phyloP scores from a whole-genome alignment of 2,113 vertebrate species.

The Xenopus tropicalis region UCB_Xtro_10.0 CM004450.2:39374501-39375000 shows the following conservation, averaged over 20 bases:
- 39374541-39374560: not conserved
- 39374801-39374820: not conserved
- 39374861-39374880: not conserved
- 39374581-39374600: not conserved
- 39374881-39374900: constrained; percentile 9
- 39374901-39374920: not conserved
- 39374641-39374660: too few relatives aligned
- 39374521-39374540: not conserved
- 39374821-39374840: too few relatives aligned
- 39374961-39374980: too few relatives aligned
- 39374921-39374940: too few relatives aligned
- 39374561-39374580: too few relatives aligned
- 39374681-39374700: not conserved
- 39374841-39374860: constrained; percentile 22
- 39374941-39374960: too few relatives aligned
- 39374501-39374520: not conserved
- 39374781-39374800: not conserved
- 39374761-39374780: too few relatives aligned
- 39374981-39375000: too few relatives aligned
- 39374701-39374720: too few relatives aligned
- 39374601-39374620: not conserved
- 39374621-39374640: too few relatives aligned
- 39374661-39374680: not conserved
- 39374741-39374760: not conserved
- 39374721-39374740: not conserved